phyloP scores from a whole-genome alignment of 2,888 invertebrate genomes.

The Hecatera dysodea region DNA sequence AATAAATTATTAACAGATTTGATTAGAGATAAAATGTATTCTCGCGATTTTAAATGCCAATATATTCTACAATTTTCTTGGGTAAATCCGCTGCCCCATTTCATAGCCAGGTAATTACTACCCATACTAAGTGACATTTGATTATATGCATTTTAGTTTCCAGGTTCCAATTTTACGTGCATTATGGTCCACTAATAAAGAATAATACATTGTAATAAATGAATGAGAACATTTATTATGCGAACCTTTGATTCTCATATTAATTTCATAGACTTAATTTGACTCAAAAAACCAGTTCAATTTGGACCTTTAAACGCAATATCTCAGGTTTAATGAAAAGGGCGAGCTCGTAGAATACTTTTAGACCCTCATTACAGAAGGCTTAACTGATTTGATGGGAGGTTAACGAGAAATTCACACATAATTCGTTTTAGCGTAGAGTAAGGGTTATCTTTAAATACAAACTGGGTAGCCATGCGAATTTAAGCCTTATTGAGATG shows the following conservation, averaged over 20 bases:
- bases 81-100: too few relatives aligned
- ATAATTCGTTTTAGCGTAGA: constrained; percentile 7
- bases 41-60: too few relatives aligned
- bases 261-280: constrained; percentile 4
- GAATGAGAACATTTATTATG: neutral
- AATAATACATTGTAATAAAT: too few relatives aligned
- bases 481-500: neutral
- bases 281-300: constrained; percentile 14
- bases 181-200: too few relatives aligned
- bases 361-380: constrained; percentile 24
- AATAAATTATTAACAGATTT: too few relatives aligned
- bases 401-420: constrained; percentile 32
- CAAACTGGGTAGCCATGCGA: neutral
- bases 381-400: constrained; percentile 28
- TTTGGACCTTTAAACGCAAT: constrained; percentile 43
- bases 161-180: too few relatives aligned
- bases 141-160: too few relatives aligned
- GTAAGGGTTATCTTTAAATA: neutral
- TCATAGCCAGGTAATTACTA: too few relatives aligned
- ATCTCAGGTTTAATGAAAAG: constrained; percentile 26
- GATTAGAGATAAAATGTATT: too few relatives aligned
- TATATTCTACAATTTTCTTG: too few relatives aligned
- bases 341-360: constrained; percentile 33
- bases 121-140: too few relatives aligned
- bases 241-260: neutral